Evolutionary conservation across 92 coral and sea anemone species (phyloP).

Genomic region (Epizoanthus ramosus): DNA sequence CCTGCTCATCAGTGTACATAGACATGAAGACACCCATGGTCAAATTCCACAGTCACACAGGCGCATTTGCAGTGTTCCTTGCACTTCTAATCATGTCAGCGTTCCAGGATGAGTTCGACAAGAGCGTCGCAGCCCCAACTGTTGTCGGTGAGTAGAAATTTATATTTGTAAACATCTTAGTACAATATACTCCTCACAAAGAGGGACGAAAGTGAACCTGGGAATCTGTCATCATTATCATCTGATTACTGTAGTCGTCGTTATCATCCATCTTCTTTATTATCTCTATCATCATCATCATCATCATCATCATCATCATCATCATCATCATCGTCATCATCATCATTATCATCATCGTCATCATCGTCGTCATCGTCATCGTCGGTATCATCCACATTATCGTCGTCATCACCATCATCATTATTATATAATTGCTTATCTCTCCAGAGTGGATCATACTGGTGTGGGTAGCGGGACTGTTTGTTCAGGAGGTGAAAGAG

Average conservation of each 20-base stretch:
- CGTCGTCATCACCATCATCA: background rate
- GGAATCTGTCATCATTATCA: too few relatives aligned
- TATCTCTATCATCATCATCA: too few relatives aligned
- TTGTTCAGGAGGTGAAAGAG: constrained; percentile 62
- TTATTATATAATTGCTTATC: background rate
- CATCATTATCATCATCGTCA: too few relatives aligned
- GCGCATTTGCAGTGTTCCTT: constrained; percentile 57
- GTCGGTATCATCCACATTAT: background rate
- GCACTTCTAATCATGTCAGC: constrained; percentile 49
- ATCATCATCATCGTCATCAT: too few relatives aligned
- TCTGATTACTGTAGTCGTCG: too few relatives aligned
- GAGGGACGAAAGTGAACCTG: too few relatives aligned
- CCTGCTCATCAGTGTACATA: constrained; percentile 39
- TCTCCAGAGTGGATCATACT: constrained; percentile 61
- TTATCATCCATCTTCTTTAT: too few relatives aligned
- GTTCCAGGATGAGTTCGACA: constrained; percentile 55
- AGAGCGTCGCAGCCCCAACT: constrained; percentile 43
- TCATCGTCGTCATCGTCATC: too few relatives aligned
- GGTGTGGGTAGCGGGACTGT: constrained; percentile 52
- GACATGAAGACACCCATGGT: constrained; percentile 59
- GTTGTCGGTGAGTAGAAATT: constrained; percentile 43
- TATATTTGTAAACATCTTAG: background rate
- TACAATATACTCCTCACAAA: background rate
- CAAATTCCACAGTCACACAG: constrained; percentile 64
- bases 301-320: too few relatives aligned